Percentiles rank a stretch among this genome's conserved stretches.
Conservation (phyloP, 2,797 vertebrate genomes). For the Siniperca obscura region DNA sequence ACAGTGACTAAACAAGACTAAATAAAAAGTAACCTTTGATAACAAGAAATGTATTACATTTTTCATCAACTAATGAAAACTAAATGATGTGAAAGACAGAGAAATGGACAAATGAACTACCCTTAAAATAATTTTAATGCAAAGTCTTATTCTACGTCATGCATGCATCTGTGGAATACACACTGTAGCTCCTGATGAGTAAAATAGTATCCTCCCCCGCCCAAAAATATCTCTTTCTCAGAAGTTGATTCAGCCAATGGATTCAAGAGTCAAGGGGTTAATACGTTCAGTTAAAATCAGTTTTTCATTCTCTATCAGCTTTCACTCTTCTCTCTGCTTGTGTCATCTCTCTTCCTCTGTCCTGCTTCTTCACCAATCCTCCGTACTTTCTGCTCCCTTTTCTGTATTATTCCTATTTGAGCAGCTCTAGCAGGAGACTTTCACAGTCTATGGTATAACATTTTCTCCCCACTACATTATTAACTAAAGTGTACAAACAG, state of each 20-base stretch:
- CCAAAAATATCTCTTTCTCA: slow-evolving; percentile 2
- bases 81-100: slow-evolving; percentile 5
- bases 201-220: not conserved
- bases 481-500: slow-evolving; percentile 43
- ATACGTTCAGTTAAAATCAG: slow-evolving; percentile 34
- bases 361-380: slow-evolving; percentile 23
- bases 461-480: slow-evolving; percentile 32
- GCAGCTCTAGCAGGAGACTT: slow-evolving; percentile 35
- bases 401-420: slow-evolving; percentile 38
- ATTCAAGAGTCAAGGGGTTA: slow-evolving; percentile 22
- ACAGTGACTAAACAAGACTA: not conserved
- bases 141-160: not conserved
- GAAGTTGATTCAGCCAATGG: not conserved
- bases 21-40: slow-evolving; percentile 1
- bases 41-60: not conserved
- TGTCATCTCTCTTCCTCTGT: slow-evolving; percentile 29
- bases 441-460: slow-evolving; percentile 30
- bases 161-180: slow-evolving; percentile 1
- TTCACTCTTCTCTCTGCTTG: slow-evolving; percentile 38
- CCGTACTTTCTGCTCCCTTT: slow-evolving; percentile 44
- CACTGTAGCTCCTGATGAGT: not conserved
- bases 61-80: not conserved
- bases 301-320: slow-evolving; percentile 66
- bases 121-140: not conserved
- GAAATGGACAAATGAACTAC: not conserved